phyloP scores from a whole-genome alignment of 2,797 vertebrate genomes.

The Leontocebus nigricollis region DNA sequence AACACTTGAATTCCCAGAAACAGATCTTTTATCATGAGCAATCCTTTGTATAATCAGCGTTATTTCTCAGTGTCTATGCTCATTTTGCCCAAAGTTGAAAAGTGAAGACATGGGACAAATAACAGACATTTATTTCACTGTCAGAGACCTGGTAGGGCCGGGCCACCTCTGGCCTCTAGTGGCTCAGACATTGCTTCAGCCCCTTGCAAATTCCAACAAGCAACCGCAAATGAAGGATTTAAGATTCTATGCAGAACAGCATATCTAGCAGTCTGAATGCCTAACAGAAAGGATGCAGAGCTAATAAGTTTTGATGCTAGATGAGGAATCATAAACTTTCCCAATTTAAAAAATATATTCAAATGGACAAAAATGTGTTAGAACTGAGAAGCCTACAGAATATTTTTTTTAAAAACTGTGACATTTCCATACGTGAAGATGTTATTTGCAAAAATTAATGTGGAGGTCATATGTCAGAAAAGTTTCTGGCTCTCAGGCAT shows the following conservation, averaged over 20 bases:
- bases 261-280: neutral
- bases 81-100: slow-evolving; percentile 57
- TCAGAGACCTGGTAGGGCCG: slow-evolving; percentile 39
- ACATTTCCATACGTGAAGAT: neutral
- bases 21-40: slow-evolving; percentile 77
- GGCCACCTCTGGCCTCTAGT: slow-evolving; percentile 13
- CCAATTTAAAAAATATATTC: slow-evolving; percentile 37
- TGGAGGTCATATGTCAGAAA: neutral
- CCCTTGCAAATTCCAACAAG: slow-evolving; percentile 42
- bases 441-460: slow-evolving; percentile 22
- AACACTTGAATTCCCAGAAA: slow-evolving; percentile 83
- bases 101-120: slow-evolving; percentile 49
- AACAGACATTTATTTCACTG: slow-evolving; percentile 59
- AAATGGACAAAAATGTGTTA: neutral
- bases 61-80: slow-evolving; percentile 75
- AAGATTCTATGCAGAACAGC: slow-evolving; percentile 50
- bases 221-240: slow-evolving; percentile 28
- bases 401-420: neutral
- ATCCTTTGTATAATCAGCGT: slow-evolving; percentile 75
- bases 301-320: neutral
- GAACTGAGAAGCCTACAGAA: neutral
- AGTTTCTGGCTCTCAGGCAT: neutral
- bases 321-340: neutral
- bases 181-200: slow-evolving; percentile 55
- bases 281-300: neutral